phyloP scores from a whole-genome alignment of 1,140 invertebrate species.

The Drosophila parvula region DNA sequence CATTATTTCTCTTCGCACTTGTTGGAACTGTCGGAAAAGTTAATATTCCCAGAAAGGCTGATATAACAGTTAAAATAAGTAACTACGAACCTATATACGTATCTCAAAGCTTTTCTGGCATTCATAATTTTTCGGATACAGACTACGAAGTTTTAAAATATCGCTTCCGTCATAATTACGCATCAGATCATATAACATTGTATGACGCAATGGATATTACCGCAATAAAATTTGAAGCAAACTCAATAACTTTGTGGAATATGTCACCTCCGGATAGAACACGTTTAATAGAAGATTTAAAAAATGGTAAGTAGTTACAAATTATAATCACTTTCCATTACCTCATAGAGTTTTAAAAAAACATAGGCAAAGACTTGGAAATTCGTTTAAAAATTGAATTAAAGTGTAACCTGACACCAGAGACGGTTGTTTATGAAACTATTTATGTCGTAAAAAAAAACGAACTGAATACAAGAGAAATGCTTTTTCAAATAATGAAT shows the following conservation, averaged over 20 bases:
- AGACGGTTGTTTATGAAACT: constrained; percentile 41
- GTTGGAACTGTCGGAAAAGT: constrained; percentile 95
- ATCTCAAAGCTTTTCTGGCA: constrained; percentile 85
- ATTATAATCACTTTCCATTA: not conserved
- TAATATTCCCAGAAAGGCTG: constrained; percentile 93
- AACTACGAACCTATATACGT: constrained; percentile 94
- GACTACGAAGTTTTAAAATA: constrained; percentile 43
- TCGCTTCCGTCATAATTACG: constrained; percentile 85
- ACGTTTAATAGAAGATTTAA: constrained; percentile 85
- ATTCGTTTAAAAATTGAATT: constrained; percentile 52
- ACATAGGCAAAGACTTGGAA: constrained; percentile 37
- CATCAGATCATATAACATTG: constrained; percentile 93
- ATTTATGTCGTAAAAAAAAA: constrained; percentile 40
- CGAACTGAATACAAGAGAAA: constrained; percentile 82
- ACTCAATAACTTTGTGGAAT: constrained; percentile 94
- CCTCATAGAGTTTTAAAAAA: not conserved
- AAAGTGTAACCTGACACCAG: constrained; percentile 20
- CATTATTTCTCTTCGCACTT: constrained; percentile 96
- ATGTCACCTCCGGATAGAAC: constrained; percentile 95
- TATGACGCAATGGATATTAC: constrained; percentile 94
- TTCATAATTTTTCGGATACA: constrained; percentile 44
- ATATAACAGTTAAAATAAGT: constrained; percentile 92
- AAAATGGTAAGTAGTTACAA: constrained; percentile 80
- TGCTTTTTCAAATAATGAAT: constrained; percentile 86
- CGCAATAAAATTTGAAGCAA: constrained; percentile 90